Evolutionary conservation across 2,888 invertebrate genomes (phyloP).

Genomic region (Parthenolecanium corni): DNA sequence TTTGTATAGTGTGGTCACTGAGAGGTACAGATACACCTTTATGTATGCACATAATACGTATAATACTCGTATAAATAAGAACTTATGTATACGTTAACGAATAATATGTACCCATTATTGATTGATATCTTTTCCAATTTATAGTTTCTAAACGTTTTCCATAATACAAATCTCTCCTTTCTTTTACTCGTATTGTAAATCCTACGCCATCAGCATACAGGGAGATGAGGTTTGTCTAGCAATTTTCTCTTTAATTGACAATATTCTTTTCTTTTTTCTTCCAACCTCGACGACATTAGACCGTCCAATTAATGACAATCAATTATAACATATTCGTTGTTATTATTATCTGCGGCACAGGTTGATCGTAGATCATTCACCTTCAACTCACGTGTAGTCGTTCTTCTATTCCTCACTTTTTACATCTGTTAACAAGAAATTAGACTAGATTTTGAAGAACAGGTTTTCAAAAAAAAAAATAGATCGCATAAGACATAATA

Average conservation of each 20-base stretch:
- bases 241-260: slow-evolving; percentile 4
- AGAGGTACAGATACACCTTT: too few relatives aligned
- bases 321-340: slow-evolving; percentile 12
- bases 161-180: background rate
- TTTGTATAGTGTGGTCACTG: too few relatives aligned
- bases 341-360: slow-evolving; percentile 6
- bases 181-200: slow-evolving; percentile 2
- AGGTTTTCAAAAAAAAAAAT: background rate
- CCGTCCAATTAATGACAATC: slow-evolving; percentile 23
- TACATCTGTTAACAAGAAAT: too few relatives aligned
- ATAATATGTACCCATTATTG: too few relatives aligned
- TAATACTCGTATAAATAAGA: too few relatives aligned
- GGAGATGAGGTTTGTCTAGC: background rate
- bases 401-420: too few relatives aligned
- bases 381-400: background rate
- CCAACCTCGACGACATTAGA: slow-evolving; percentile 6
- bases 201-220: slow-evolving; percentile 6
- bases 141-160: background rate
- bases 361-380: slow-evolving; percentile 13
- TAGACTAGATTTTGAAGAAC: background rate
- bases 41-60: too few relatives aligned
- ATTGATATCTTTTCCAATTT: too few relatives aligned
- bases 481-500: background rate
- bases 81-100: too few relatives aligned
- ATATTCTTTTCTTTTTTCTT: background rate